Base-by-base conservation (phyloP, 2,113 vertebrate genomes). In the Pelecanus crispus region DNA sequence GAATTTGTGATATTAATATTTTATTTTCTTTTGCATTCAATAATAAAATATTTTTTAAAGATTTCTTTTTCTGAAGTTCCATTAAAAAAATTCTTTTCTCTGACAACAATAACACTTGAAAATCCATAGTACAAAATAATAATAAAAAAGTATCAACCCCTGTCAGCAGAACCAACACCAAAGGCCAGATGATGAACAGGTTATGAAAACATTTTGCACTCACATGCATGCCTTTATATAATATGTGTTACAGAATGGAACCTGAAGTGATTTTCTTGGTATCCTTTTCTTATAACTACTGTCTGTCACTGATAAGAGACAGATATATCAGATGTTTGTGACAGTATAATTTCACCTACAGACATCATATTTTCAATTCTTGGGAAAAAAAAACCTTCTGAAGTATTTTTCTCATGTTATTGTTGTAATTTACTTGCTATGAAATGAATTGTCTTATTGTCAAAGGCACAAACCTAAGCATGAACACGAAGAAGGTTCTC, bases 311-410 rank as follows among this genome's bases (percentile, higher is more conserved):
- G 88, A 83, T 88, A 92, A 96, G 62, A 93, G 61, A 80, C 53
- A 77, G 47, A 47, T 89, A 62, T 81, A 94, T 94, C 86, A 90
- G 59, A 58, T 90, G 11, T 47, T 92, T 77, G 42, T 82, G 90
- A 91, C 85, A 92, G 66, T 36, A 74, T 96, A 94, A 97, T 96
- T 95, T 98, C 42, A 96, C 84, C 94, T 92, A 59, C 88, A 97
- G 81, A 89, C 68, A 94, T 61, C 59, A 79, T 91, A 91, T 90
- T 90, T 88, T 75, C 81, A 82, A 83, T 63, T 82, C 81, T 47
- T 49, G 50, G 34, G 47, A 22, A 49, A 22, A 79, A 88, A 96
- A 58, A 80, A 0, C 4, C 13, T 85, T 71, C 42, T 71, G 40
- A 26, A 75, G 15, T 68, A 36, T 29, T 70, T 70, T 78, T 91